A percentile compares a stretch with the other conserved stretches of the same genome.
Evolutionary conservation across 1,140 invertebrate genomes (phyloP).

Genomic region (Rhagoletis zephyria): DNA sequence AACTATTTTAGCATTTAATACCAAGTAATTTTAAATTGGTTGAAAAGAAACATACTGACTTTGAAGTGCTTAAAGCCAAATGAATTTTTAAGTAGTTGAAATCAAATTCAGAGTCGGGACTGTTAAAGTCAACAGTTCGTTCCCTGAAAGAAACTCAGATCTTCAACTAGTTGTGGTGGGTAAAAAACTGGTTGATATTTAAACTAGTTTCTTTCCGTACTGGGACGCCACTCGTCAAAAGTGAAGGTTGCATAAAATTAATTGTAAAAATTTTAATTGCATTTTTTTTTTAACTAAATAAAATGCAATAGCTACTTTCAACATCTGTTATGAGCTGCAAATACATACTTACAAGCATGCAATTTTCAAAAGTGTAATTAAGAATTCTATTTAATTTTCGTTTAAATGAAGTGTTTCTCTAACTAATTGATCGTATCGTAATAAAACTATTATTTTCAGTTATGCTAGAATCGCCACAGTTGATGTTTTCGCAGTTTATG

Average conservation of each 20-base stretch:
- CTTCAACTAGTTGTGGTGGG: too few relatives aligned
- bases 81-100: too few relatives aligned
- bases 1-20: too few relatives aligned
- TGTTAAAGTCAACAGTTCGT: too few relatives aligned
- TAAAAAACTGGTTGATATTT: too few relatives aligned
- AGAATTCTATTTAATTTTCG: background rate
- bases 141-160: too few relatives aligned
- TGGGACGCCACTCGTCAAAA: conserved; percentile 17
- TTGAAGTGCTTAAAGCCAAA: too few relatives aligned
- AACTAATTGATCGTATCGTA: background rate
- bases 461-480: background rate
- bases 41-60: too few relatives aligned
- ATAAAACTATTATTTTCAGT: background rate
- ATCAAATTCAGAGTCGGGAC: too few relatives aligned
- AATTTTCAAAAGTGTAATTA: background rate
- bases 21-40: too few relatives aligned
- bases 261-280: conserved; percentile 40
- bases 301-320: background rate
- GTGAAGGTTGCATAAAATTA: conserved; percentile 24
- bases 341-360: background rate
- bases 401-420: background rate
- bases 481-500: conserved; percentile 16
- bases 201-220: background rate
- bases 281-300: background rate
- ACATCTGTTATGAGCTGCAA: background rate